These are phyloP conservation scores for Lamproptera curius DNA, from an alignment of 2,888 invertebrate genomes.

Conservation along the genomic window DNA sequence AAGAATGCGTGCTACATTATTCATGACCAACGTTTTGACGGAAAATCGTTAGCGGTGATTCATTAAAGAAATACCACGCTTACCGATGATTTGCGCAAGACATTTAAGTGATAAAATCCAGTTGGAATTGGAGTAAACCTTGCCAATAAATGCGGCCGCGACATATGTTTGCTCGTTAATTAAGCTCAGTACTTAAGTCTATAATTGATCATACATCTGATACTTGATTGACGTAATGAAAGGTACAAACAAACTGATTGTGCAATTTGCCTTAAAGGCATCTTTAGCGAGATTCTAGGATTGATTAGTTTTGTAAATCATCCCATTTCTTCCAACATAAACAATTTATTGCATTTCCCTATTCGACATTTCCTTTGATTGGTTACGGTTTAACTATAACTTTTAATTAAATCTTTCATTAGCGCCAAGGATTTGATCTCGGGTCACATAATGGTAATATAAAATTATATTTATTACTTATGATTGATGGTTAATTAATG, in stretches of 20 bases:
- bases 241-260: background rate
- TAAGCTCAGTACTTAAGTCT: no score
- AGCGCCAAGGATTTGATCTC: background rate
- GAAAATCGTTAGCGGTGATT: slow-evolving; percentile 71
- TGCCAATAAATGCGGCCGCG: background rate
- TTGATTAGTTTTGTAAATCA: no score
- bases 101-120: slow-evolving; percentile 24
- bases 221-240: background rate
- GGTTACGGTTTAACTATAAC: background rate
- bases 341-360: background rate
- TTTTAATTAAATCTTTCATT: background rate
- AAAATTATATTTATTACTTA: no score
- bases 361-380: background rate
- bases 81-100: slow-evolving; percentile 29
- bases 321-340: no score
- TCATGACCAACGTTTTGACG: slow-evolving; percentile 66
- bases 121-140: slow-evolving; percentile 5
- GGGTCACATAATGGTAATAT: no score
- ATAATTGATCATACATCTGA: background rate
- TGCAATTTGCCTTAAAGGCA: background rate
- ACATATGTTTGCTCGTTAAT: slow-evolving; percentile 11
- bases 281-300: background rate
- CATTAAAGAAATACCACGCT: slow-evolving; percentile 57
- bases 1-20: slow-evolving; percentile 60
- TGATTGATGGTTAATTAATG: no score